phyloP scores from a whole-genome alignment of 2,113 vertebrate genomes.

The Pelobates fuscus region DNA sequence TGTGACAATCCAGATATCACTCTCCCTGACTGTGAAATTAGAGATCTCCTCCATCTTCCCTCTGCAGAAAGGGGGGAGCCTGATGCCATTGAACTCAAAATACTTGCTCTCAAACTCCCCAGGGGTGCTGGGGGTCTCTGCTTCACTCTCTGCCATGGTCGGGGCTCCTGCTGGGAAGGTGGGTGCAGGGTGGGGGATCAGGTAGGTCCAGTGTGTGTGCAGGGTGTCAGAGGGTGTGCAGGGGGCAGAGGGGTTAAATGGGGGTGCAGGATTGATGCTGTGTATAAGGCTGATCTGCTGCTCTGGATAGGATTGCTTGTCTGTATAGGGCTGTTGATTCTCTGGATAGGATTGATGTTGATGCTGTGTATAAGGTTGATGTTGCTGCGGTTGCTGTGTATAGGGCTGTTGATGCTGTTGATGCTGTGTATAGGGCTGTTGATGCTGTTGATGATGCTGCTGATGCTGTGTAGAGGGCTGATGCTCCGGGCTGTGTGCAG shows the following conservation, averaged over 20 bases:
- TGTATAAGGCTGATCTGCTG: not conserved
- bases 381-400: no score
- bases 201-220: conserved; percentile 18
- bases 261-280: not conserved
- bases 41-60: conserved; percentile 95
- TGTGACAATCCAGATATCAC: conserved; percentile 96
- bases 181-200: conserved; percentile 7
- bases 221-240: not conserved
- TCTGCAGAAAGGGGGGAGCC: conserved; percentile 95
- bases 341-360: no score
- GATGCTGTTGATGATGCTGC: no score
- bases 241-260: not conserved
- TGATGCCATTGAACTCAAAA: conserved; percentile 93
- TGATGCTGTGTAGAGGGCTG: not conserved
- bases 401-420: not conserved
- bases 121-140: conserved; percentile 92
- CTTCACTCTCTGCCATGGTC: conserved; percentile 95
- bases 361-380: no score
- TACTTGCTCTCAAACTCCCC: conserved; percentile 98
- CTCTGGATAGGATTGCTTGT: not conserved
- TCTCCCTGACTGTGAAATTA: conserved; percentile 89
- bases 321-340: no score
- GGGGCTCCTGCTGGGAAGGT: conserved; percentile 36
- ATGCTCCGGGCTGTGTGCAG: conserved; percentile 58
- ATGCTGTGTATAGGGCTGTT: not conserved